Percentiles rank a stretch among this genome's conserved stretches.
Evolutionary conservation across 2,888 invertebrate genomes (phyloP).

Genomic region (Seira musarum): DNA sequence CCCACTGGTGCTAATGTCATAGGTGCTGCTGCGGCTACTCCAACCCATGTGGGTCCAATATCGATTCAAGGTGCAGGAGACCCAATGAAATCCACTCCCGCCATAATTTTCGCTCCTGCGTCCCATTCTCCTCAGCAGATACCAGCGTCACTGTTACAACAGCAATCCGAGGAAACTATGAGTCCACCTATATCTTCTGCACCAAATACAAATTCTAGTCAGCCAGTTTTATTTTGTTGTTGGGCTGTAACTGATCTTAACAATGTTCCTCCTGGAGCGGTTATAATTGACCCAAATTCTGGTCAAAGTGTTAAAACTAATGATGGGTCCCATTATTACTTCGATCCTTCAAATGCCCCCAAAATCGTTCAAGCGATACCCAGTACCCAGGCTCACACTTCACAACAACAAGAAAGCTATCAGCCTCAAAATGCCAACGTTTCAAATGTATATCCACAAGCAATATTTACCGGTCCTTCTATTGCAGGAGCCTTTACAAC

Average conservation of each 20-base stretch:
- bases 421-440: not conserved
- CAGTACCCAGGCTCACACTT: too few relatives aligned
- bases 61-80: not conserved
- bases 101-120: constrained; percentile 44
- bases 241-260: constrained; percentile 92
- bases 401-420: not conserved
- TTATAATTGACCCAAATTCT: constrained; percentile 90
- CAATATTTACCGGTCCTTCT: not conserved
- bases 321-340: constrained; percentile 84
- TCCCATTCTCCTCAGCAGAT: constrained; percentile 17
- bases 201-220: constrained; percentile 53
- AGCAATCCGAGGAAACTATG: not conserved
- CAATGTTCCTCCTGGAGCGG: constrained; percentile 88
- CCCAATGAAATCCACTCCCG: constrained; percentile 29
- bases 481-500: not conserved
- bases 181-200: constrained; percentile 7
- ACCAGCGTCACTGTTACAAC: not conserved
- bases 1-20: too few relatives aligned
- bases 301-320: constrained; percentile 83
- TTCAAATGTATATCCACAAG: constrained; percentile 24
- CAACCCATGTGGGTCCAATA: not conserved
- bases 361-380: constrained; percentile 59
- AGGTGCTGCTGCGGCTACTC: constrained; percentile 18
- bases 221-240: constrained; percentile 75
- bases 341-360: constrained; percentile 82